Base-by-base conservation (phyloP, 64 coral and sea anemone genomes). In the Actinia tenebrosa region DNA sequence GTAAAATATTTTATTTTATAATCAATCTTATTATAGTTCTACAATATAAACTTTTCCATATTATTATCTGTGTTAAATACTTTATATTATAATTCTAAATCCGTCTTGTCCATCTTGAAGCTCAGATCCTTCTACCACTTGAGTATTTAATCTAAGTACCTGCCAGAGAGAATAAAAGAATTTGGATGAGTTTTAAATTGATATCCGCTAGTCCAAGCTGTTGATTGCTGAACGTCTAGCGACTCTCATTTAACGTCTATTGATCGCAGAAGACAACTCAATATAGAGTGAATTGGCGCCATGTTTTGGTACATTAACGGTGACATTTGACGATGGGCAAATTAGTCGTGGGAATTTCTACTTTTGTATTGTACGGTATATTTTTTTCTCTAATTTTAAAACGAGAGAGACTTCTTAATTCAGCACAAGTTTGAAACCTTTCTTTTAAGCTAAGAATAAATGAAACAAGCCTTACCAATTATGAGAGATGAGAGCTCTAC, bases 401-500 rank as follows among this genome's bases (percentile, higher is more conserved):
- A 37, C 30, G 30, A 37, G 30, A 37, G 30, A 37, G 30, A 37
- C 30, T 37, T 37, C 30, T 37, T 37, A 37, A 37, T 37, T 37
- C 30, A 37, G 30, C 30, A 37, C 30, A 37, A 37, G 30, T 37
- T 37, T 37, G 30, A 37, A 37, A 37, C 30, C 30, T 37, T 37
- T 37, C 30, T 50, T 50, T 5, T 50, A 50, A 50, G 47, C 7
- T 50, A 5, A 50, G 47, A 4, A 8, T 50, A 50, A 8, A 50
- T 50, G 47, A 50, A 50, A 50, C 47, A 50, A 23, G 4, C 3
- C 84, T 91, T 78, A 81, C 89, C 89, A 56, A 91, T 87, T 20
- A 91, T 91, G 15, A 91, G 45, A 7, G 89, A 63, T 3, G 89
- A 79, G 9, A 91, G 44, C 50, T 80, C 42, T 13, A 91, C 89